Evolutionary conservation across 2,797 vertebrate species (phyloP), one percentile per base, ranked within the genome.

Genomic region (Morus bassanus): DNA sequence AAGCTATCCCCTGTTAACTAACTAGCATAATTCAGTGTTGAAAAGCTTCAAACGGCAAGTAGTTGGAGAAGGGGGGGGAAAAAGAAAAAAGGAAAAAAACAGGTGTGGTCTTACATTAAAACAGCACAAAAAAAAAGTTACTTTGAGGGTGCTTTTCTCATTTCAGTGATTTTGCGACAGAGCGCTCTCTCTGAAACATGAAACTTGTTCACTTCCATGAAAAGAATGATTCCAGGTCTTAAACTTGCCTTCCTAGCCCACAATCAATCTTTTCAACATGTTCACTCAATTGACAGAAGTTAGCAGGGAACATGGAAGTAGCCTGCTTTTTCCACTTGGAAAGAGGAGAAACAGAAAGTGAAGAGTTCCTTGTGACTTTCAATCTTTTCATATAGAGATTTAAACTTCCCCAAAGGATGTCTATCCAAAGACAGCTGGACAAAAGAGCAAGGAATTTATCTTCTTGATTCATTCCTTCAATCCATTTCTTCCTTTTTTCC

Each of bases 401-500:
- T 61, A 74, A 87, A 79, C 56, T 70, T 21, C 48, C 28, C 31
- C 45, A 73, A 70, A 93, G 39, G 30, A 85, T n/a, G 67, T 53
- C 74, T 70, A 33, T 53, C 77, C 70, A 87, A 82, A 89, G 63
- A 33, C 65, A 85, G 67, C 30, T 73, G n/a, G 63, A 94, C 48
- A 95, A 83, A 88, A 80, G 27, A 91, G 24, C 41, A 94, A 43
- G 30, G 72, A 77, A 92, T 93, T 91, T 59, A 82, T 72, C 45
- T 75, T 43, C 79, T 65, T 63, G 79, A 89, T 63, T 91, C 86
- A 45, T 88, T 51, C 69, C 54, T 89, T 85, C 80, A 77, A 23
- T 68, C 54, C 45, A 88, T 11, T 68, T 73, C 74, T 30, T 48
- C 35, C 15, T 41, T 73, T 73, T 19, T 35, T 5, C 19, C 35